These are phyloP conservation scores for Stichopus horrens DNA, from an alignment of 53 echinoderm and acorn worm genomes.

Conservation along the genomic window DNA sequence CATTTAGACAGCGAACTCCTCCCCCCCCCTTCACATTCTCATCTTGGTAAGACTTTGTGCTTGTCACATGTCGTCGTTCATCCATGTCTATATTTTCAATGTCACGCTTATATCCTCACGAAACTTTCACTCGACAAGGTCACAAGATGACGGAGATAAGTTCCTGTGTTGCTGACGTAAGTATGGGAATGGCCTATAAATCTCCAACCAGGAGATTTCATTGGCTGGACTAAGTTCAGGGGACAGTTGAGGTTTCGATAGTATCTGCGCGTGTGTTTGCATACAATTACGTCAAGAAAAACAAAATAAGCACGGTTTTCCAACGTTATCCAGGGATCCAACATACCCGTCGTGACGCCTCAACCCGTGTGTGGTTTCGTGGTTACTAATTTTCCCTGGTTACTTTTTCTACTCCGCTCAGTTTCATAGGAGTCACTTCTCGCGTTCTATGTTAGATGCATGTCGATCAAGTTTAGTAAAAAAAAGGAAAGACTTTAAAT, in stretches of 20 bases:
- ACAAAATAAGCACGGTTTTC: too few relatives aligned
- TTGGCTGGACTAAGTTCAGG: neutral
- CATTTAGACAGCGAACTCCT: too few relatives aligned
- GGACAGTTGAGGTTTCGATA: neutral
- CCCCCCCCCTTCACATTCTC: too few relatives aligned
- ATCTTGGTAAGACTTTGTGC: too few relatives aligned
- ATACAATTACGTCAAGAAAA: neutral
- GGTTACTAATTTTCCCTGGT: neutral
- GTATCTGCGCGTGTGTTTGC: neutral
- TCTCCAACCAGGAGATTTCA: neutral
- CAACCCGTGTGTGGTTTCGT: neutral
- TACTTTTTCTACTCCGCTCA: too few relatives aligned
- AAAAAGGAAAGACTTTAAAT: too few relatives aligned
- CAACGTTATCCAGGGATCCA: neutral
- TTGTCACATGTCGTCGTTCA: too few relatives aligned
- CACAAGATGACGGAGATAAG: neutral
- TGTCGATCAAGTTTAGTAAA: too few relatives aligned
- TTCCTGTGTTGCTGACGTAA: neutral
- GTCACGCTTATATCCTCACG: neutral
- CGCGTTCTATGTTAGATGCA: too few relatives aligned
- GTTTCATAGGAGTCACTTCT: too few relatives aligned
- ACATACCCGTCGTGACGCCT: neutral
- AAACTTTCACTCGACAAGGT: neutral
- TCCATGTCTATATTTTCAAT: neutral
- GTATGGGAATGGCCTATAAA: neutral